These are phyloP conservation scores for Calyptomena viridis DNA, from an alignment of 2,113 vertebrate genomes.

Conservation along the genomic window DNA sequence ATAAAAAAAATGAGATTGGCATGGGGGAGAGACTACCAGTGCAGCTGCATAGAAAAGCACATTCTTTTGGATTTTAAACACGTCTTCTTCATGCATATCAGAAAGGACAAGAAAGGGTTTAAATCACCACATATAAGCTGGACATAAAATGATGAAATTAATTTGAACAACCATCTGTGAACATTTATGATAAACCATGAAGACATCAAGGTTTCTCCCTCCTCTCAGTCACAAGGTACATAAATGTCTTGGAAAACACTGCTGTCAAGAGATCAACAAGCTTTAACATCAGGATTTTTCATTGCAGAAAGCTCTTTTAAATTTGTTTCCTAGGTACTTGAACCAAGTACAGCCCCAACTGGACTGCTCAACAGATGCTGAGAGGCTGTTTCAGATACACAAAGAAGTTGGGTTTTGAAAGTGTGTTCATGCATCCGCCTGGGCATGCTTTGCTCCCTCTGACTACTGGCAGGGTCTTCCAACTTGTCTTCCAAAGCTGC, in stretches of 20 bases:
- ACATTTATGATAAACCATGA: not conserved
- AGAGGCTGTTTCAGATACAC: not conserved
- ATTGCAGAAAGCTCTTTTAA: not conserved
- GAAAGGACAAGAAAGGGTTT: not conserved
- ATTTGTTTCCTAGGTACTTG: not conserved
- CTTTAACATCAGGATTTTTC: not conserved
- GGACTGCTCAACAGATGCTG: not conserved
- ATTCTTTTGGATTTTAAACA: not conserved
- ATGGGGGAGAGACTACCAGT: not conserved
- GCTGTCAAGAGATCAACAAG: not conserved
- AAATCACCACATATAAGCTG: not conserved
- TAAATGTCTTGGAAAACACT: not conserved
- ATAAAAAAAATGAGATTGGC: not conserved
- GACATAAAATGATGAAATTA: not conserved
- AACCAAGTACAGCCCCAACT: not conserved
- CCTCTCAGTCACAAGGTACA: not conserved
- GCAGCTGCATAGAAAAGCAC: not conserved
- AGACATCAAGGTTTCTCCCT: not conserved
- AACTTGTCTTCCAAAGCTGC: not conserved
- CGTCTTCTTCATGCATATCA: not conserved
- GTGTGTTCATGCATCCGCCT: rapidly evolving
- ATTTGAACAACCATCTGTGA: not conserved
- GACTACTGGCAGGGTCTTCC: not conserved
- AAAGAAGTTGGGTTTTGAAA: not conserved
- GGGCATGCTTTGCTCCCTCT: not conserved